These are phyloP conservation scores for Schlechtendalia chinensis DNA, from an alignment of 1,140 invertebrate species.

Conservation along the genomic window DNA sequence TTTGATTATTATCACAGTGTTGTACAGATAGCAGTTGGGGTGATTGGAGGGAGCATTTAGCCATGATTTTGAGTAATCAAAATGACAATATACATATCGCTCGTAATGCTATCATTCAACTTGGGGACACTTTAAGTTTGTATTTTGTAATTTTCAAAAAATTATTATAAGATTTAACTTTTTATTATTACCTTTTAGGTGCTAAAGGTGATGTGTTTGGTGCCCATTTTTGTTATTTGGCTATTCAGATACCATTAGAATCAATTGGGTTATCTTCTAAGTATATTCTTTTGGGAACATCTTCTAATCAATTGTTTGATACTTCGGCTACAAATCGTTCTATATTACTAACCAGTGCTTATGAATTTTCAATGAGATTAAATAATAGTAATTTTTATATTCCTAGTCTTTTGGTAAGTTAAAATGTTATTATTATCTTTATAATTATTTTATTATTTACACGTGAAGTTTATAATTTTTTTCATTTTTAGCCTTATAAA, in stretches of 20 bases:
- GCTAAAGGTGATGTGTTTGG: slow-evolving; percentile 75
- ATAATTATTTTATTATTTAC: slow-evolving; percentile 43
- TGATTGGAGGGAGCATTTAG: slow-evolving; percentile 92
- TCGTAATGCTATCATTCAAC: slow-evolving; percentile 75
- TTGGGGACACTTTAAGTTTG: slow-evolving; percentile 66
- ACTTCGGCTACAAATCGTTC: slow-evolving; percentile 78
- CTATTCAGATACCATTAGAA: slow-evolving; percentile 77
- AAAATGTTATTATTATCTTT: background rate
- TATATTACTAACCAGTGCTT: slow-evolving; percentile 91
- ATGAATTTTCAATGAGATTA: slow-evolving; percentile 86
- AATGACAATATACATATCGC: slow-evolving; percentile 77
- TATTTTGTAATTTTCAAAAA: slow-evolving; percentile 25
- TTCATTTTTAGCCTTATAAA: slow-evolving; percentile 66
- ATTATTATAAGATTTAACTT: slow-evolving; percentile 13
- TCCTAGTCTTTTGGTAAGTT: slow-evolving; percentile 66
- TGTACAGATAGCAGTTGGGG: slow-evolving; percentile 86
- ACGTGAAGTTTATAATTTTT: background rate
- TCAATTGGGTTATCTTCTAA: slow-evolving; percentile 65
- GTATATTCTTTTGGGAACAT: slow-evolving; percentile 77
- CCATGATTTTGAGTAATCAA: slow-evolving; percentile 89
- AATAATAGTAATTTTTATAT: slow-evolving; percentile 73
- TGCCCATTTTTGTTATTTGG: slow-evolving; percentile 91
- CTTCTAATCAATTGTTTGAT: slow-evolving; percentile 63
- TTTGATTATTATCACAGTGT: slow-evolving; percentile 58
- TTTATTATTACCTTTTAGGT: slow-evolving; percentile 55